A percentile compares a stretch with the other conserved stretches of the same genome.
Conservation (phyloP, 2,888 invertebrate genomes). For the Andrena hattorfiana region DNA sequence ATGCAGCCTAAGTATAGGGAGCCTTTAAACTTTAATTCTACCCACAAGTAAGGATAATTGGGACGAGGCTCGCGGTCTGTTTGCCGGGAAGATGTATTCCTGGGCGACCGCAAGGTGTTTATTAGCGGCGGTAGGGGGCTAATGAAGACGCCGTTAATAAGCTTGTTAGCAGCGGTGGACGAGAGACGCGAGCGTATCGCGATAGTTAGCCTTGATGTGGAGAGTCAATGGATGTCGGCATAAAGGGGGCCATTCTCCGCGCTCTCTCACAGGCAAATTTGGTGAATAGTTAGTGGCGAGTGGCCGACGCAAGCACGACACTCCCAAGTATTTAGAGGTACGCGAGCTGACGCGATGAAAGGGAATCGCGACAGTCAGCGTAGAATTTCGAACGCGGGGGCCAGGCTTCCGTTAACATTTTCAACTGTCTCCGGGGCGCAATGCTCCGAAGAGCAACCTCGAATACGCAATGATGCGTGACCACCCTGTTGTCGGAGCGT, state of each 20-base stretch:
- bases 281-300: constrained; percentile 47
- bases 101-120: constrained; percentile 30
- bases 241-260: constrained; percentile 32
- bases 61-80: constrained; percentile 7
- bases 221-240: constrained; percentile 42
- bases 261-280: constrained; percentile 32
- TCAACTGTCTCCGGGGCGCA: no score
- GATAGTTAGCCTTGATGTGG: constrained; percentile 41
- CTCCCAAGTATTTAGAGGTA: constrained; percentile 36
- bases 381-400: not conserved
- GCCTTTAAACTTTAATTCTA: not conserved
- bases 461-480: not conserved
- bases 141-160: constrained; percentile 62
- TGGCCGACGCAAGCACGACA: constrained; percentile 30
- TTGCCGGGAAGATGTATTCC: constrained; percentile 39
- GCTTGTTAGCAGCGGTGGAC: constrained; percentile 53
- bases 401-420: no score
- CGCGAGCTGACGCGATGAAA: constrained; percentile 25
- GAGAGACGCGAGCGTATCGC: constrained; percentile 38
- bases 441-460: not conserved
- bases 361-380: constrained; percentile 27
- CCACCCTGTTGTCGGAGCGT: no score
- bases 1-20: not conserved
- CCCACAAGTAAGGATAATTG: constrained; percentile 8
- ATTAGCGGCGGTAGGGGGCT: constrained; percentile 35